These are phyloP conservation scores for Graptemys geographica DNA, from an alignment of 2,797 vertebrate species.

Conservation along the genomic window DNA sequence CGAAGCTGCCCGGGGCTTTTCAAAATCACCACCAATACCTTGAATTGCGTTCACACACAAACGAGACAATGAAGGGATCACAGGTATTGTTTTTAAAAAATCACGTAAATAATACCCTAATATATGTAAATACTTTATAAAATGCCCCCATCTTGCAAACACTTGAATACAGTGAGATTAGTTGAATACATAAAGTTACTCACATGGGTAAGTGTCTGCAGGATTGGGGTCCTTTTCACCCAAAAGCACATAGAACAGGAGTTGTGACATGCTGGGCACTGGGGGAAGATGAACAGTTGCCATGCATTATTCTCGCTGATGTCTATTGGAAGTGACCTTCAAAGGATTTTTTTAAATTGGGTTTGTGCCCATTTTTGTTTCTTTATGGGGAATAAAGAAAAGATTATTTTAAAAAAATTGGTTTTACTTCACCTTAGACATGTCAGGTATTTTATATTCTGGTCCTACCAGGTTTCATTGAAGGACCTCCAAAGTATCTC, in stretches of 20 bases:
- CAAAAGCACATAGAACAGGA: background rate
- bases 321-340: conserved; percentile 53
- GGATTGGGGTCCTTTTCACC: rapidly evolving
- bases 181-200: background rate
- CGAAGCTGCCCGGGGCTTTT: rapidly evolving
- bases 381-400: background rate
- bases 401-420: background rate
- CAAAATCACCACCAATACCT: background rate
- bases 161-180: background rate
- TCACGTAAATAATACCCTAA: background rate
- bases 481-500: conserved; percentile 37
- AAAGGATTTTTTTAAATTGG: conserved; percentile 57
- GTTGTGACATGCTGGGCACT: background rate
- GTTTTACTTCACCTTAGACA: background rate
- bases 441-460: background rate
- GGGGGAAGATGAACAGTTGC: conserved; percentile 16
- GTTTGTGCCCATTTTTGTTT: conserved; percentile 39
- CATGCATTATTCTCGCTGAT: background rate
- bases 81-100: background rate
- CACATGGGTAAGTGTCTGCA: background rate
- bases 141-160: background rate
- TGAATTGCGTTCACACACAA: background rate
- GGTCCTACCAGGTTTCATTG: background rate
- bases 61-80: background rate
- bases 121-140: background rate